These are phyloP conservation scores for Novumbra hubbsi DNA, from an alignment of 2,797 vertebrate genomes.

Conservation along the genomic window DNA sequence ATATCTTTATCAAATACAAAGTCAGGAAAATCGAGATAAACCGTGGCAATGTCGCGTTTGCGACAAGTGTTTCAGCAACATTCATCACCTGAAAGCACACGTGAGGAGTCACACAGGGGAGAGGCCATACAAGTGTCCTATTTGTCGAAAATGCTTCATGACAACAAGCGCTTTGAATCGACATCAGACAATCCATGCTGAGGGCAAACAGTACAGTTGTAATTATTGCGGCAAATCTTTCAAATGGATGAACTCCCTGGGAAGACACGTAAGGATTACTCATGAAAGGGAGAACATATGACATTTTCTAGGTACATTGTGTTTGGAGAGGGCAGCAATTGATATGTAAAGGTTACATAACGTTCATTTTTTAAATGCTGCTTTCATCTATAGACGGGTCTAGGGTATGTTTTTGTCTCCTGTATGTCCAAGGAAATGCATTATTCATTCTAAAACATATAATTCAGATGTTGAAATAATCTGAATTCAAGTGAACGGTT, in stretches of 20 bases:
- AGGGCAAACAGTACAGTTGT: conserved; percentile 68
- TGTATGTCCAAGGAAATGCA: too few relatives aligned
- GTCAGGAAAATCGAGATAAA: conserved; percentile 39
- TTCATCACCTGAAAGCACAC: conserved; percentile 67
- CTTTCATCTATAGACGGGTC: background rate
- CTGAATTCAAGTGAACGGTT: too few relatives aligned
- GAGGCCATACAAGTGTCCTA: conserved; percentile 67
- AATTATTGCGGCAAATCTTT: conserved; percentile 10
- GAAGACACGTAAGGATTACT: conserved; percentile 59
- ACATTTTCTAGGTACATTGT: background rate
- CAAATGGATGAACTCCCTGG: conserved; percentile 56
- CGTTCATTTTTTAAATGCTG: background rate
- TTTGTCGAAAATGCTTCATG: conserved; percentile 68
- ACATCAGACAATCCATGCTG: conserved; percentile 70
- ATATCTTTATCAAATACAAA: conserved; percentile 3
- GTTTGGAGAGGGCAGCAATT: background rate
- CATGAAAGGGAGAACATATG: conserved; percentile 58
- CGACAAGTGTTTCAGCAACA: conserved; percentile 68
- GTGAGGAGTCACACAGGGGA: conserved; percentile 72
- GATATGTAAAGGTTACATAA: background rate
- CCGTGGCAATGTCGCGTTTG: conserved; percentile 67
- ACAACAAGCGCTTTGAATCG: conserved; percentile 69
- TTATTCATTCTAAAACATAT: too few relatives aligned
- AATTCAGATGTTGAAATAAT: too few relatives aligned
- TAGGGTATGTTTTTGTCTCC: too few relatives aligned